These are phyloP conservation scores for Hipparchia sbordonii DNA, from an alignment of 2,888 invertebrate species.

Conservation along the genomic window DNA sequence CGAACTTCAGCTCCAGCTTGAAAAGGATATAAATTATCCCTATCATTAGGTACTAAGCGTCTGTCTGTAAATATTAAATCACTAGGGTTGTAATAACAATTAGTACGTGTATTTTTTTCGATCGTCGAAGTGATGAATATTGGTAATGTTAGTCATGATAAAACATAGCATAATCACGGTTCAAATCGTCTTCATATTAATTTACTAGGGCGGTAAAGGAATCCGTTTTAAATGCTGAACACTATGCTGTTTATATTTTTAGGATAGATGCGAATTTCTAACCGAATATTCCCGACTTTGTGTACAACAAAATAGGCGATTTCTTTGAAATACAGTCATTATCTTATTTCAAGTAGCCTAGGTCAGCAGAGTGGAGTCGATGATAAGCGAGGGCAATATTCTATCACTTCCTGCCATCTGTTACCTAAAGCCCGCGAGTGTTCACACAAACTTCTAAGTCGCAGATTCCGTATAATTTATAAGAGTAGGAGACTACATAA, in stretches of 20 bases:
- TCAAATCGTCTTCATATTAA: too few relatives aligned
- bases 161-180: too few relatives aligned
- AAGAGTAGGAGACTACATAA: constrained; percentile 31
- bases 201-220: background rate
- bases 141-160: background rate
- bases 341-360: background rate
- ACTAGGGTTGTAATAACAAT: background rate
- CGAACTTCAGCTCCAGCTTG: constrained; percentile 8
- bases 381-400: constrained; percentile 53
- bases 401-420: constrained; percentile 65
- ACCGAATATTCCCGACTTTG: background rate
- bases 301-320: background rate
- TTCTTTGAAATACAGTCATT: background rate
- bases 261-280: background rate
- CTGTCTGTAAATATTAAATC: background rate
- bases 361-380: constrained; percentile 22
- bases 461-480: constrained; percentile 38
- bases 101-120: background rate
- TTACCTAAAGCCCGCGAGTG: constrained; percentile 57
- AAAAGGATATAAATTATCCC: constrained; percentile 15
- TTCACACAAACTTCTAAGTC: constrained; percentile 61
- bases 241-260: background rate
- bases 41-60: background rate
- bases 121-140: background rate
- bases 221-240: background rate